Evolutionary conservation across 1,140 invertebrate genomes (phyloP).

Genomic region (Sminthurinus signatus): DNA sequence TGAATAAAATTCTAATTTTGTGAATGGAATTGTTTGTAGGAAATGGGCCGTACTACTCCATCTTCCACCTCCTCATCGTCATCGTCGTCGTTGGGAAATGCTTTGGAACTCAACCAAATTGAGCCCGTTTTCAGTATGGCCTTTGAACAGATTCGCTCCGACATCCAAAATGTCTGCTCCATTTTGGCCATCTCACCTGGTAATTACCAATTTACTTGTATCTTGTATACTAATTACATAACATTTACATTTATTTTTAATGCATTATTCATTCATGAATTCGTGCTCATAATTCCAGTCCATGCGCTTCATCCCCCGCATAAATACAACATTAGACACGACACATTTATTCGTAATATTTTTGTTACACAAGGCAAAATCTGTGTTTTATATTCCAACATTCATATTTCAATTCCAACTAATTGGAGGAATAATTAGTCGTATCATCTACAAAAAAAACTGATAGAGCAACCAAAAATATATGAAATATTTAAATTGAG

Average conservation of each 20-base stretch:
- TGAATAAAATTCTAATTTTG: constrained; percentile 2
- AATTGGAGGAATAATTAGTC: no score
- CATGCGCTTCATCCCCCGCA: no score
- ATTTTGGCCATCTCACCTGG: constrained; percentile 77
- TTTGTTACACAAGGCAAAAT: no score
- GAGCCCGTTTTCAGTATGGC: constrained; percentile 76
- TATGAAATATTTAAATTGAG: no score
- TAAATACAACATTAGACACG: background rate
- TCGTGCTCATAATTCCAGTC: no score
- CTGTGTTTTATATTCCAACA: no score
- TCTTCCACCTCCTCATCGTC: constrained; percentile 1
- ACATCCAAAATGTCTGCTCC: constrained; percentile 74
- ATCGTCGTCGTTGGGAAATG: background rate
- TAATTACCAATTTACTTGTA: constrained; percentile 49
- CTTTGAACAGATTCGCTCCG: constrained; percentile 74
- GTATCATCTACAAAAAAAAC: no score
- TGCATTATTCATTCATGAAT: no score
- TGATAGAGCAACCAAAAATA: no score
- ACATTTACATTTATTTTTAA: background rate
- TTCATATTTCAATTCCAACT: no score
- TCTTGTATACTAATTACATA: background rate
- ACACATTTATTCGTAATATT: no score
- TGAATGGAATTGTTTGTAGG: constrained; percentile 22
- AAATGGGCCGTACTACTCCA: constrained; percentile 10
- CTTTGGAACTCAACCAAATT: constrained; percentile 50